Base-by-base conservation (phyloP, 37 sponge, comb jelly and placozoan genomes). In the Bolinopsis microptera region DNA sequence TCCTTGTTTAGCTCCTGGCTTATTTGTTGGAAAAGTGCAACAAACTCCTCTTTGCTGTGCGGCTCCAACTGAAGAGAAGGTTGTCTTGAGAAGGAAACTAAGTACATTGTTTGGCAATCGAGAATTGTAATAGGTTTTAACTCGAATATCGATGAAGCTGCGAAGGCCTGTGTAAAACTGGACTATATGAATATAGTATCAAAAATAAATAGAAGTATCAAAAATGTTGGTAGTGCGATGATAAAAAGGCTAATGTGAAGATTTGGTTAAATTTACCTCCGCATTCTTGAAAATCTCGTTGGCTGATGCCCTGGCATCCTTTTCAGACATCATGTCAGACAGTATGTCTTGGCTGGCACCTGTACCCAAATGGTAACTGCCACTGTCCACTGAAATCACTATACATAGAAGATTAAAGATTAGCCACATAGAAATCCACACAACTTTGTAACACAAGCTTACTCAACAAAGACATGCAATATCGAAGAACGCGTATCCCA, bases 371-470 rank as follows among this genome's bases (percentile, higher is more conserved):
- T 8, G 21, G 37, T 33, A 80, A 33, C 82, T 80, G 9, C 82
- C 82, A 80, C 82, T 80, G 82, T 80, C 82, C 24, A 80, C 82
- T 80, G 82, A 80, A 34, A 80, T 80, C 16, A 80, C 82, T 80
- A 22, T 2, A 80, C 21, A 33, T 28, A 21, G 22, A 31, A 37
- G 82, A 13, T 32, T 80, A 35, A 80, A 35, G n/a, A 30, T 72
- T 21, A 30, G 75, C 61, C 13, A 48, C 61, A 48, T 48, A 13
- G 61, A 48, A 5, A 48, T 48, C 9, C 61, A 18, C 13, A 48
- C 61, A 48, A 13, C 61, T 5, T 48, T 48, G 5, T 48, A 13
- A 48, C 61, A 48, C n/a, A n/a, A n/a, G n/a, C n/a, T n/a, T n/a
- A n/a, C n/a, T n/a, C n/a, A n/a, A n/a, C n/a, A n/a, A n/a, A n/a